Conservation (phyloP, 1,140 invertebrate genomes). For the Gyrodactylus salaris region DNA sequence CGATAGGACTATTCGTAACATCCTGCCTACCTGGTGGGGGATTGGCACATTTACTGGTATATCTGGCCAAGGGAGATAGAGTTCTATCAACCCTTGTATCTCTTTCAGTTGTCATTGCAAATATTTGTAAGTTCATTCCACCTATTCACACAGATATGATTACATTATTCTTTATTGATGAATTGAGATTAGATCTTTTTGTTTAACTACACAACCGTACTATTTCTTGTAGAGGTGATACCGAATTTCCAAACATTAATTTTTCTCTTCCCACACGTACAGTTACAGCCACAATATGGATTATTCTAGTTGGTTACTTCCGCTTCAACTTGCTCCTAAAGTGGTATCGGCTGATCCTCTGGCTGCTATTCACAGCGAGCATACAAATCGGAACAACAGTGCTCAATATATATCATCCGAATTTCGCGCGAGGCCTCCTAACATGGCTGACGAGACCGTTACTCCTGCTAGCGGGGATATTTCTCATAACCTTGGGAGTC, state of each 20-base stretch:
- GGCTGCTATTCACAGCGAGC: neutral
- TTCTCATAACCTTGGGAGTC: constrained; percentile 3
- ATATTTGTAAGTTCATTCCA: neutral
- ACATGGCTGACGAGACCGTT: constrained; percentile 3
- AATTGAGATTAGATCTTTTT: no score
- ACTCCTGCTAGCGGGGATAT: constrained; percentile 3
- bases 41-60: neutral
- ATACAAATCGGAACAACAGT: neutral
- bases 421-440: neutral
- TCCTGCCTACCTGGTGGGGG: neutral
- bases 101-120: neutral
- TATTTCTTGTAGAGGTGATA: no score
- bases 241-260: no score
- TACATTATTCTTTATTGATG: no score
- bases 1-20: neutral
- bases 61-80: neutral
- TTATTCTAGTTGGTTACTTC: neutral
- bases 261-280: no score
- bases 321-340: neutral
- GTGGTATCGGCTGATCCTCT: neutral
- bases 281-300: neutral
- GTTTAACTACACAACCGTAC: no score
- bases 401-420: neutral
- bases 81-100: neutral
- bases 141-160: neutral